Evolutionary conservation across 2,888 invertebrate species (phyloP).

Genomic region (Tachina grossa): DNA sequence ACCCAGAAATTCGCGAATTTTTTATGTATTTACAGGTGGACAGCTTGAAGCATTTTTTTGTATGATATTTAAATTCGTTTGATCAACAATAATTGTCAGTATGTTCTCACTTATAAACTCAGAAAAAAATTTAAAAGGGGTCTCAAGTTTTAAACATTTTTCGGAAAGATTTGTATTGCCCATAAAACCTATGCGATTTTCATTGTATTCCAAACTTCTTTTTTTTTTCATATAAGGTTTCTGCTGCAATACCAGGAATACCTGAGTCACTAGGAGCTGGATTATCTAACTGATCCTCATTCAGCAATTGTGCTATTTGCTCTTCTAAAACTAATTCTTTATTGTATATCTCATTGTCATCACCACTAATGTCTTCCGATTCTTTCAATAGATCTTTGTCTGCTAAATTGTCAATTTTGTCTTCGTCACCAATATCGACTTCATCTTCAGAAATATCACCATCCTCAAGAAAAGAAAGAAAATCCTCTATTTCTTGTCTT

Average conservation of each 20-base stretch:
- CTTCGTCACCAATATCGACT: neutral
- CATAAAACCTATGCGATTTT: too few species aligned
- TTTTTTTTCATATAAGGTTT: too few species aligned
- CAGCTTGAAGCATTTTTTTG: too few species aligned
- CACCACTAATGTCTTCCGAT: conserved; percentile 5
- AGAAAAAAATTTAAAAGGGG: neutral
- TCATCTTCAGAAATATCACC: neutral
- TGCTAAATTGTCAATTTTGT: neutral
- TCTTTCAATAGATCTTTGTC: neutral
- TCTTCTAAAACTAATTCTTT: too few species aligned
- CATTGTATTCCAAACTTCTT: too few species aligned
- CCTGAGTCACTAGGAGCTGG: neutral
- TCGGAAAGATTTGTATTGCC: too few species aligned
- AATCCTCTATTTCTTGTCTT: too few species aligned
- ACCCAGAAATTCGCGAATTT: too few species aligned
- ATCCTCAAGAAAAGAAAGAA: too few species aligned
- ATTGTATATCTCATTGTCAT: conserved; percentile 15
- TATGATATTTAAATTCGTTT: neutral
- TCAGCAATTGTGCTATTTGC: neutral
- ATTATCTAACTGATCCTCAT: neutral
- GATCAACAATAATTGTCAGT: neutral
- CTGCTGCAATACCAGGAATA: neutral
- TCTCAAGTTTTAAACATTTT: too few species aligned
- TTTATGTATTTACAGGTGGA: too few species aligned
- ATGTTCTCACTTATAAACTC: neutral